Base-by-base conservation (phyloP, 2,113 vertebrate genomes). In the Cyphomyrus plagiostoma region DNA sequence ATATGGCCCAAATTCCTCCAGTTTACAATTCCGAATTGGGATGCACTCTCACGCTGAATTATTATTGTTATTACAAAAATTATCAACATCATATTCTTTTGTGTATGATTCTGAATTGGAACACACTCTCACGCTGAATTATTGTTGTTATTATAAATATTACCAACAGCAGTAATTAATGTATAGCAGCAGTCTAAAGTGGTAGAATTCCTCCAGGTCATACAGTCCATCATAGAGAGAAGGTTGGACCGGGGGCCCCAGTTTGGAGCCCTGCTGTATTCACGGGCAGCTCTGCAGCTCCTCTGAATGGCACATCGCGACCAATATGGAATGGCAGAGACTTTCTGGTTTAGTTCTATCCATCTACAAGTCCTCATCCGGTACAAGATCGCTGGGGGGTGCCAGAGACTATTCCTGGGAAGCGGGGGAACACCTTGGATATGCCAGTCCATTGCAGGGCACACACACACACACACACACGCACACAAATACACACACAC, bases 91-190 rank as follows among this genome's bases (percentile, higher is more conserved):
- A 48, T 46, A 13, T 30, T 30, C 62, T 45, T 82, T 45, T 45
- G 30, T 9, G 21, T 45, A 82, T 82, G 42, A 23, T 48, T 23
- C 19, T 13, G 82, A 84, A 48, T 48, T 84, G 82, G 82, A 21
- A n/a, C 39, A 84, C 17, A 2, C 15, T 42, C 45, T 10, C 19
- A 48, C 82, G 10, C 45, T n/a, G 82, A 84, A 84, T 84, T n/a
- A 84, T 84, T 48, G 82, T 48, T 84, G 39, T 48, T 48, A 84
- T n/a, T 84, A 46, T 48, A 84, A n/a, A 84, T 84, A 84, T 84
- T 84, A 84, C 8, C 42, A 84, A 84, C 82, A 48, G 82, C 45
- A 11, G 82, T 48, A 48, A 46, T 45, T 48, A 84, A 84, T 84
- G 19, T 84, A 84, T n/a, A 84, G 45, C 45, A 48, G 42, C 19